Evolutionary conservation across 2,797 vertebrate genomes (phyloP).

Genomic region (Muraenolepis orangiensis): DNA sequence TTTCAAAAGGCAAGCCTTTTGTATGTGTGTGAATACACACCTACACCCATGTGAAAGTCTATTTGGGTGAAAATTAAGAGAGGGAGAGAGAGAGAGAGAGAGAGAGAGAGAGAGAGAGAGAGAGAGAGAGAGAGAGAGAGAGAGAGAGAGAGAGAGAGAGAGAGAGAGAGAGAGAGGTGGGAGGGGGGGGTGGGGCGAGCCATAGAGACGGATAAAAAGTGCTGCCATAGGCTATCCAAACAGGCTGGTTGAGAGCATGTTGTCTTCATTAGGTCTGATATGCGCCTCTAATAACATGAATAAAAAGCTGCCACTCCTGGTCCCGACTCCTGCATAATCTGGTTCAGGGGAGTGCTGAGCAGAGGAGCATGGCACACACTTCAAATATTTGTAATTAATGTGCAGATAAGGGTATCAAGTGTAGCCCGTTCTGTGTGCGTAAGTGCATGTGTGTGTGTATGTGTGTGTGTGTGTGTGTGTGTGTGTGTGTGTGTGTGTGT

Average conservation of each 20-base stretch:
- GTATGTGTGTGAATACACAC: too few relatives aligned
- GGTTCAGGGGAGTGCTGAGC: slow-evolving; percentile 22
- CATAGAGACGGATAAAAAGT: slow-evolving; percentile 16
- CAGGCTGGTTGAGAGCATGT: slow-evolving; percentile 39
- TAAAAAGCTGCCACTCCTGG: slow-evolving; percentile 50
- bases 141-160: slow-evolving; percentile 4
- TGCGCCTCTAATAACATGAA: slow-evolving; percentile 62
- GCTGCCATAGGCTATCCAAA: slow-evolving; percentile 35
- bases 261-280: slow-evolving; percentile 66
- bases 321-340: slow-evolving; percentile 61
- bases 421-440: background rate
- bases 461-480: background rate
- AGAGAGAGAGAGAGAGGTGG: background rate
- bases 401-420: background rate
- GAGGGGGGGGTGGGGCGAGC: background rate
- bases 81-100: background rate
- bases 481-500: background rate
- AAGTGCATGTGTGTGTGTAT: background rate
- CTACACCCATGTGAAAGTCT: too few relatives aligned
- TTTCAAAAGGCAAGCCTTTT: too few relatives aligned
- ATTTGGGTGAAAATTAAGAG: background rate
- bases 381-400: slow-evolving; percentile 31
- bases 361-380: slow-evolving; percentile 51
- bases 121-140: background rate
- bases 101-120: background rate